Base-by-base conservation (phyloP, 2,888 invertebrate species). In the Auanema freiburgensis region DNA sequence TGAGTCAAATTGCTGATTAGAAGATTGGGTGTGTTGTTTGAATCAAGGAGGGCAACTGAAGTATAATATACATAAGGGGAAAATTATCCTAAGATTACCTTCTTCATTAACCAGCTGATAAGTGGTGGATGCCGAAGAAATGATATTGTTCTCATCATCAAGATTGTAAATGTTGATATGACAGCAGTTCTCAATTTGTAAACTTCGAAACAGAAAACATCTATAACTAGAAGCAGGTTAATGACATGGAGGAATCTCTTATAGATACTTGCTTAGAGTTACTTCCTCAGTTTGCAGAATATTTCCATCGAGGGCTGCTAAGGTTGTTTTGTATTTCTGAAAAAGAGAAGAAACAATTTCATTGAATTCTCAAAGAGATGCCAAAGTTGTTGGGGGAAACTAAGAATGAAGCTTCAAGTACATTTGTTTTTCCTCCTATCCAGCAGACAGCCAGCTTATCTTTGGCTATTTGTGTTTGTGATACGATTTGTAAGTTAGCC, bases 1-100 rank as follows among this genome's bases (percentile, higher is more conserved):
- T 72, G 67, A 8, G 72, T 76, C 11, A 77, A 77, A 50, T 80
- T 80, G 6, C 78, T 69, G 50, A 80, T 75, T 8, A 80, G 49
- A 10, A 79, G 23, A 14, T 65, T 70, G n/a, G 65, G 44, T n/a
- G 57, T 49, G 1, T 57, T 62, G 25, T 49, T 46, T 24, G 69
- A 60, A 2, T 52, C 57, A 16, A 67, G 42, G 14, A 56, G 52
- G 33, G 40, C 18, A 56, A 41, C 46, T 55, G 18, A 2, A 42
- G 24, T 40, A 16, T n/a, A 33, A 41, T 43, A 14, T 43, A n/a
- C n/a, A 21, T 42, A 42, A 5, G 18, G 11, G 33, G 46, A 25
- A 23, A 11, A 16, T 18, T 10, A n/a, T 24, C 21, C 5, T 23
- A 16, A 23, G 2, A 50, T 11, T 50, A 24, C 21, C 21, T 2